Evolutionary conservation across 2,888 invertebrate genomes (phyloP), one percentile per base, ranked within the genome.

Genomic region (Smittia aterrima): DNA sequence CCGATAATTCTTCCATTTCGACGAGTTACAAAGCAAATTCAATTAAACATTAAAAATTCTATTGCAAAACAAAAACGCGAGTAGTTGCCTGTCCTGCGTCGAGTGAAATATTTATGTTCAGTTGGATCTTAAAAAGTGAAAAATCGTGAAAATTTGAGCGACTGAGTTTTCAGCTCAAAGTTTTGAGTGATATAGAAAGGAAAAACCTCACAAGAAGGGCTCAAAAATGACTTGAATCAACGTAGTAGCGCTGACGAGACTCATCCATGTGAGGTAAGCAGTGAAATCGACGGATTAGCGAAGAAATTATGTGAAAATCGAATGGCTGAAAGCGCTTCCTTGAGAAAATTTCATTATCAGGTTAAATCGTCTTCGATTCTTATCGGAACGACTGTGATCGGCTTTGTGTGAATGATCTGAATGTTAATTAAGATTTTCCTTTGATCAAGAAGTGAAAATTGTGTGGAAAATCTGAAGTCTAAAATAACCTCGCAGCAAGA

Each of bases 221-320:
- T 62, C 22, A 54, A 72, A 68, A 62, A 72, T 72, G 72, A 72
- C 72, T 72, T 72, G 72, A 72, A 62, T 40, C 20, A 40, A 54
- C 32, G 58, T 62, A 18, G 54, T 40, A 13, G 20, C 62, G 18
- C 38, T 72, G 72, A 22, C 20, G 20, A 72, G 27, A 40, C 58
- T 72, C 72, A 72, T 72, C 72, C 58, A 72, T 72, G 58, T 20
- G 54, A 72, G 72, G 72, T 72, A 72, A 72, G 72, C 24, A 64
- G 27, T n/a, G 22, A 25, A 27, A 27, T 6, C n/a, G 1, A 24
- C n/a, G 64, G 16, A 64, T n/a, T 9, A 64, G 64, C 25, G 64
- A 25, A 13, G n/a, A 27, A 22, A 25, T 25, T n/a, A 13, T 18
- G 22, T 6, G 24, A 64, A 64, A 64, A 25, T 20, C 11, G 16